phyloP scores from a whole-genome alignment of 2,113 vertebrate genomes.

The Pterocles gutturalis region DNA sequence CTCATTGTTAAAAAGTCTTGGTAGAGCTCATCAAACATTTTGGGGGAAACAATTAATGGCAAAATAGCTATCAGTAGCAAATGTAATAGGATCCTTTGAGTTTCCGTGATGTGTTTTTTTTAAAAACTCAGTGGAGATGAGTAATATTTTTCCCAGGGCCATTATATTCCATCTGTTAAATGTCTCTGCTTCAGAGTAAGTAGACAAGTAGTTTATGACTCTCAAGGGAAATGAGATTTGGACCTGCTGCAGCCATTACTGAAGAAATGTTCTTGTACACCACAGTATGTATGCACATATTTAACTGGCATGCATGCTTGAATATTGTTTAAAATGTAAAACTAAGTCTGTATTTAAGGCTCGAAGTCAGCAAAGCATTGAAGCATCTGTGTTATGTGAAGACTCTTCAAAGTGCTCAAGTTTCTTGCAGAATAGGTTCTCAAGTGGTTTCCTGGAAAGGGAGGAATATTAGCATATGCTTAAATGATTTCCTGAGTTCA shows the following conservation, averaged over 20 bases:
- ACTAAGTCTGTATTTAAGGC: neutral
- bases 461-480: neutral
- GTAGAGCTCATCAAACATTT: neutral
- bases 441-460: neutral
- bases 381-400: neutral
- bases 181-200: neutral
- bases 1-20: neutral
- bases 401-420: neutral
- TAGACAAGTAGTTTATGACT: neutral
- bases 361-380: neutral
- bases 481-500: neutral
- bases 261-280: neutral
- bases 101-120: neutral
- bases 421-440: neutral
- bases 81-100: neutral
- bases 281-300: neutral
- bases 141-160: neutral
- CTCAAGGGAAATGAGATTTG: neutral
- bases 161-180: neutral
- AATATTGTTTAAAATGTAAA: neutral
- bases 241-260: neutral
- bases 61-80: neutral
- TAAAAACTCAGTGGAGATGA: neutral
- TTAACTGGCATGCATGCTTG: neutral
- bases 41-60: neutral